A percentile compares a stretch with the other conserved stretches of the same genome.
These are phyloP conservation scores for Microcaecilia unicolor DNA, from an alignment of 2,797 vertebrate genomes.

Conservation along the genomic window DNA sequence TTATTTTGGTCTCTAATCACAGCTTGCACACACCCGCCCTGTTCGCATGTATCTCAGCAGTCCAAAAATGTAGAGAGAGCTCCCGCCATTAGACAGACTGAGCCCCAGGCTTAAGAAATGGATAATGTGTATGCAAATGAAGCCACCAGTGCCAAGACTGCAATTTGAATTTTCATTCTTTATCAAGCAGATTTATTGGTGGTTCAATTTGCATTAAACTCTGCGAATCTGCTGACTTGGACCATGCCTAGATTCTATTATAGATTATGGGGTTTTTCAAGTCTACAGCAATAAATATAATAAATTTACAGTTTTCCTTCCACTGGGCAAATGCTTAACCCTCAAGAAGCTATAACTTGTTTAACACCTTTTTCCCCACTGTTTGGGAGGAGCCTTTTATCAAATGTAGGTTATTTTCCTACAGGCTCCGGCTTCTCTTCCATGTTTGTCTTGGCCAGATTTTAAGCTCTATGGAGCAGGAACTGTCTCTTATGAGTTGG, in stretches of 20 bases:
- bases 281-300: constrained; percentile 5
- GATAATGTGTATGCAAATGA: constrained; percentile 50
- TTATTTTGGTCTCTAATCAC: not conserved
- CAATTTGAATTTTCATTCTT: constrained; percentile 57
- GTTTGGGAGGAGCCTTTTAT: too few relatives aligned
- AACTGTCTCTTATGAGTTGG: too few relatives aligned
- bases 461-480: too few relatives aligned
- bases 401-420: too few relatives aligned
- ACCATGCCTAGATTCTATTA: constrained; percentile 26
- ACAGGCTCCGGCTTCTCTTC: too few relatives aligned
- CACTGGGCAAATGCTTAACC: not conserved
- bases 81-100: constrained; percentile 6
- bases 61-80: not conserved
- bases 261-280: constrained; percentile 10
- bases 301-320: constrained; percentile 3
- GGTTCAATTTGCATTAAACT: constrained; percentile 56
- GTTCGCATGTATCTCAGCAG: not conserved
- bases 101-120: constrained; percentile 33
- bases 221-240: constrained; percentile 44
- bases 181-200: constrained; percentile 49
- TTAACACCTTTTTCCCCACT: too few relatives aligned
- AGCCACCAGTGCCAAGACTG: constrained; percentile 41
- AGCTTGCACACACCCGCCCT: not conserved
- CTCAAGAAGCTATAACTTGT: not conserved
- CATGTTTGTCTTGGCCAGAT: too few relatives aligned